Conservation (phyloP, 2,797 vertebrate species). For the Hafferia zeledoni region DNA sequence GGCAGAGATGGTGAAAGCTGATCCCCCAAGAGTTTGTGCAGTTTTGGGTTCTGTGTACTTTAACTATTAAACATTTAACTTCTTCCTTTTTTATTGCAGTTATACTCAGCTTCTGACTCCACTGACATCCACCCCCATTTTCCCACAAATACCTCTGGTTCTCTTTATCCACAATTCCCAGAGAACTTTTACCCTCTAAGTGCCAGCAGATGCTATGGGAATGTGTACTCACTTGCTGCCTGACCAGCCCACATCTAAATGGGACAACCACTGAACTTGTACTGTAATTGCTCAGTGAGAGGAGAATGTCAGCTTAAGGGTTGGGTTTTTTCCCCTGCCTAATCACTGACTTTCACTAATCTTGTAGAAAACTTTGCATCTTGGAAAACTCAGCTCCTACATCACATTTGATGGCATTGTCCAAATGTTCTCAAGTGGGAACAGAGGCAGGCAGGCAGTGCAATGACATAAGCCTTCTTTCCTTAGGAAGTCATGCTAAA, state of each 20-base stretch:
- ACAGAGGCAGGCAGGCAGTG: not conserved
- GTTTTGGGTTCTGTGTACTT: not conserved
- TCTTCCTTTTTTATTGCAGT: not conserved
- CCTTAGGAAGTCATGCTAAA: constrained; percentile 37
- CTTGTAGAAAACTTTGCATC: not conserved
- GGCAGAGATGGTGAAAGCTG: not conserved
- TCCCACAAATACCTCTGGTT: not conserved
- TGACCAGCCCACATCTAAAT: not conserved
- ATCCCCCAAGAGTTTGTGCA: not conserved
- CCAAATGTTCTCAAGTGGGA: not conserved
- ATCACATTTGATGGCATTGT: not conserved
- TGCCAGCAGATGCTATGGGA: not conserved
- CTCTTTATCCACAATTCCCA: not conserved
- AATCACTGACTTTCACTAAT: not conserved
- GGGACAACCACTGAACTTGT: not conserved
- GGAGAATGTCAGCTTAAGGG: not conserved
- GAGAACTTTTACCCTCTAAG: not conserved
- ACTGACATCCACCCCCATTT: not conserved
- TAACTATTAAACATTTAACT: not conserved
- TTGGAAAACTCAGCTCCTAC: not conserved
- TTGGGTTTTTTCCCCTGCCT: not conserved
- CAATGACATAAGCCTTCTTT: constrained; percentile 21
- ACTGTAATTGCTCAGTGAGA: not conserved
- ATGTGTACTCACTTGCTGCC: not conserved
- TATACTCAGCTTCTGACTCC: not conserved